A percentile compares a stretch with the other conserved stretches of the same genome.
Conservation (phyloP, 30 jellyfish, hydroid and myxozoan genomes). For the Chironex yamaguchii region DNA sequence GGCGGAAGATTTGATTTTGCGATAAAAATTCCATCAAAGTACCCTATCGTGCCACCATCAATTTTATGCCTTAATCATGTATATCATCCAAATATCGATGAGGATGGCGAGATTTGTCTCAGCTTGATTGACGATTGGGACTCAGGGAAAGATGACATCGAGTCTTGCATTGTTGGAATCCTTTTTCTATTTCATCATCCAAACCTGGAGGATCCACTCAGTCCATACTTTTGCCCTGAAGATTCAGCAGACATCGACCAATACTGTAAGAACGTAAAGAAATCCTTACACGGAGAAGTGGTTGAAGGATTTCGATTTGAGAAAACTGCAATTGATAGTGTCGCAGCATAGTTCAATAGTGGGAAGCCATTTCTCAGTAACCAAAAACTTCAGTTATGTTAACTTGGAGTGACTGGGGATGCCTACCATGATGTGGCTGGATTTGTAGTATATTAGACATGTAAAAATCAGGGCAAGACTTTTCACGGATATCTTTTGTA, state of each 20-base stretch:
- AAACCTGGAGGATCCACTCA: conserved; percentile 88
- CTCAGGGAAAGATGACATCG: conserved; percentile 51
- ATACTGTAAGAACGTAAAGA: conserved; percentile 72
- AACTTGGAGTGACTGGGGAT: no score
- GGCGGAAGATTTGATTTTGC: conserved; percentile 76
- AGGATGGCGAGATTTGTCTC: conserved; percentile 90
- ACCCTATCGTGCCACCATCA: conserved; percentile 79
- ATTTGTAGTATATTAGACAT: no score
- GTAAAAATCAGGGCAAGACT: no score
- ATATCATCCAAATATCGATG: conserved; percentile 95
- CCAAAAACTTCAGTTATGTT: no score
- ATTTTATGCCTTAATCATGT: conserved; percentile 72
- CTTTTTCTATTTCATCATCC: conserved; percentile 83
- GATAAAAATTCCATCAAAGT: conserved; percentile 65
- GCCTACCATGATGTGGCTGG: no score
- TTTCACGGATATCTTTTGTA: no score
- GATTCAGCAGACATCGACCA: conserved; percentile 71
- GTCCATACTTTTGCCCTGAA: conserved; percentile 94
- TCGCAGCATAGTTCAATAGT: no score
- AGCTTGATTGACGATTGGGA: conserved; percentile 92
- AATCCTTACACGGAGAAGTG: conserved; percentile 78
- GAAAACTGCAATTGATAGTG: background rate
- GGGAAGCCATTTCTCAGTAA: no score
- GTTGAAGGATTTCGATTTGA: conserved; percentile 79
- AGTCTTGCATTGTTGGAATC: conserved; percentile 83